Evolutionary conservation across 2,797 vertebrate genomes (phyloP), one percentile per base, ranked within the genome.

Genomic region (Hapalemur alaotrensis): DNA sequence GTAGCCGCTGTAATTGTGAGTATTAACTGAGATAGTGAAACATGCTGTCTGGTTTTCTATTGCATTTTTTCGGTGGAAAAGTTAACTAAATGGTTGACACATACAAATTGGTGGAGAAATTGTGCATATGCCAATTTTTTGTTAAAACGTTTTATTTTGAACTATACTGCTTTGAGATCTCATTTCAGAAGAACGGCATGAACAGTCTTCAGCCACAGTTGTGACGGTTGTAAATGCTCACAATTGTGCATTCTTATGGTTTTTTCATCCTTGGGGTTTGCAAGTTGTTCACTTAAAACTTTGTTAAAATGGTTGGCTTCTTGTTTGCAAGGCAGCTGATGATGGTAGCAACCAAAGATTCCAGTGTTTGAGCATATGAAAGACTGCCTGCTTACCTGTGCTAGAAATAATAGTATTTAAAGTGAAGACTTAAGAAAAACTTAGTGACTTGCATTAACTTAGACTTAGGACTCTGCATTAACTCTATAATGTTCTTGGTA

Each of bases 401-500:
- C 99, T 99, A 99, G 99, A 99, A 99, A 98, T 98, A 98, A 98
- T 99, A 99, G 99, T 99, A 99, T 99, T 99, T 99, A 99, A 99
- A 99, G 98, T 99, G 99, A 99, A 99, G 99, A 99, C 98, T 98
- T 98, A 98, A 98, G 98, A 98, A 98, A 99, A 99, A 99, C 98
- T 98, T 99, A 99, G 99, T 98, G 99, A 99, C 99, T 99, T 98
- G 99, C 43, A 99, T 99, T 99, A 99, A 99, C 98, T 99, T 99
- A 99, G 99, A 99, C 99, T 99, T 99, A 99, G 99, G 99, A 99
- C 98, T 99, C 99, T 99, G 99, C 99, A 99, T 99, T 99, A 99
- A 99, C 98, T 98, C 98, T 99, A 98, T 99, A 99, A 99, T 99
- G 99, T 99, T 99, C 99, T 99, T 99, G 99, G 99, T 99, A 99